Evolutionary conservation across 2,113 vertebrate genomes (phyloP), one percentile per base, ranked within the genome.

Genomic region (Jaculus jaculus): DNA sequence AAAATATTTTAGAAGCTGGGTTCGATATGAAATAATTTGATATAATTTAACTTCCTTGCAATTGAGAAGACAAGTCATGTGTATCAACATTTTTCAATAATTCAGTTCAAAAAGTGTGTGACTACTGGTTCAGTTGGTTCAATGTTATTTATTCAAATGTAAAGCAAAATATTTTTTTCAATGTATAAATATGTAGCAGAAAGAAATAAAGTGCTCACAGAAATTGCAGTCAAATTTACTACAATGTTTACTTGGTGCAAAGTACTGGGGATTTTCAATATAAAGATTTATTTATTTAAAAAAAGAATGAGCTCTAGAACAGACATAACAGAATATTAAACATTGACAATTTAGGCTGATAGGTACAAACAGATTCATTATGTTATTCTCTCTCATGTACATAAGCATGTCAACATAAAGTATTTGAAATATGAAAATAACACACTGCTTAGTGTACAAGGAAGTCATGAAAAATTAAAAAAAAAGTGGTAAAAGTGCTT

Each of bases 141-240:
- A 60, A 65, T 75, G 1, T 58, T 32, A 90, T 42, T 63, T 73
- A 68, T 63, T 60, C 73, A 51, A 90, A 42, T 65, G 12, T 39
- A 63, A 92, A 84, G 69, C 23, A 83, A 86, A 37, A 26, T 63
- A 58, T 61, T 72, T 87, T 87, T 90, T 74, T 72, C 17, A 12
- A 60, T 37, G 60, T 68, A 20, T 51, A 66, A 86, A 26, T n/a
- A 88, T 37, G 20, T 26, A 68, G 30, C 65, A 91, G n/a, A 74
- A 85, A 91, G 78, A 63, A 69, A 87, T 60, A 80, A 89, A 54
- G 51, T 2, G 78, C 54, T 78, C 23, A 69, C 18, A 68, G 23
- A n/a, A 84, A 72, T 65, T 88, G 7, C 63, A 94, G 74, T 80
- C 34, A 89, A 85, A 80, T 90, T 87, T 8, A 28, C 77, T 20